Conservation (phyloP, 2,113 vertebrate species). For the Petrocephalus zakoni region DNA sequence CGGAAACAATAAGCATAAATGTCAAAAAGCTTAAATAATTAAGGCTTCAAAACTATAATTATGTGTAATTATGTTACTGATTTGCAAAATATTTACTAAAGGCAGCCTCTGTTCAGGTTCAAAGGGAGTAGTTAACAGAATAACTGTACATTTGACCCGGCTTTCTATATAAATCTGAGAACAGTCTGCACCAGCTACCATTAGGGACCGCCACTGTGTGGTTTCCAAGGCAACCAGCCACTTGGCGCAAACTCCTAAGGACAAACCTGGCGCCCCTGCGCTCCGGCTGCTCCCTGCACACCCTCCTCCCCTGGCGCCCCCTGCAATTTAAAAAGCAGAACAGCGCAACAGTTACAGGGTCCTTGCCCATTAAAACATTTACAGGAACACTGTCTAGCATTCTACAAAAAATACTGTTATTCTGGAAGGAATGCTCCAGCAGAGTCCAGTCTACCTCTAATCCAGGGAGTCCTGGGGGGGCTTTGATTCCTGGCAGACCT, state of each 20-base stretch:
- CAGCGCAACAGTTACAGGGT: neutral
- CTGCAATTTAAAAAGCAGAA: slow-evolving; percentile 38
- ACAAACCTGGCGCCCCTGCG: slow-evolving; percentile 59
- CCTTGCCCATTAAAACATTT: neutral
- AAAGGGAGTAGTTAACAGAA: neutral
- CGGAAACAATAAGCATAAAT: neutral
- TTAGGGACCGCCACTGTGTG: neutral
- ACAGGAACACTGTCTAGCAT: neutral
- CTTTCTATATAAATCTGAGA: neutral
- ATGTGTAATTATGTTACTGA: neutral
- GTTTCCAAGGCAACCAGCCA: neutral
- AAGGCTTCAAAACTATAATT: neutral
- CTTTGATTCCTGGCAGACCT: slow-evolving; percentile 59
- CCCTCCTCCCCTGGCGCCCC: slow-evolving; percentile 65
- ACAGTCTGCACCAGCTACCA: neutral
- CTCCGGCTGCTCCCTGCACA: slow-evolving; percentile 54
- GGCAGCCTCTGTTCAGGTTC: neutral
- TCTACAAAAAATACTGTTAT: neutral
- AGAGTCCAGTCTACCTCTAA: slow-evolving; percentile 51
- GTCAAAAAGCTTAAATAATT: neutral
- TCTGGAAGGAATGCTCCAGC: neutral
- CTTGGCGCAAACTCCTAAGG: neutral
- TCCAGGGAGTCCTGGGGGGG: slow-evolving; percentile 57
- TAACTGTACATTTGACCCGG: neutral
- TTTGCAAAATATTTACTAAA: neutral